phyloP scores from a whole-genome alignment of 2,797 vertebrate genomes.

The Rhinophrynus dorsalis region DNA sequence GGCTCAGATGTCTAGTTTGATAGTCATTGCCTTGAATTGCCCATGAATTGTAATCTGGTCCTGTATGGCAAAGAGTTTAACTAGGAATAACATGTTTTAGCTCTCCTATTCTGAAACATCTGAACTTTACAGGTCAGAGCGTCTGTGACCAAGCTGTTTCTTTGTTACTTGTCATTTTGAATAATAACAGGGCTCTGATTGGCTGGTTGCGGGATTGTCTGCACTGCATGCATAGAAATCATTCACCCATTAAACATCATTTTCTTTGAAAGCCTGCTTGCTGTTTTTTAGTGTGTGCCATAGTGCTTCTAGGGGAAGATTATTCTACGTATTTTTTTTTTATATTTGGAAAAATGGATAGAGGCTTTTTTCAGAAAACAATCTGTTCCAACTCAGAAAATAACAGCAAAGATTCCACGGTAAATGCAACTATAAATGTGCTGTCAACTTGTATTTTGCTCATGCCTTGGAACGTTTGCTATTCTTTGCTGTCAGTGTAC shows the following conservation, averaged over 20 bases:
- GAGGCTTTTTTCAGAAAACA: too few species aligned
- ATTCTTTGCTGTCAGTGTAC: conserved; percentile 9
- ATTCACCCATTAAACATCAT: neutral
- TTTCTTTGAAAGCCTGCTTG: neutral
- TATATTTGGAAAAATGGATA: too few species aligned
- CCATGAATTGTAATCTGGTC: neutral
- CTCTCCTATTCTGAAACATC: neutral
- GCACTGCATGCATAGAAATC: neutral
- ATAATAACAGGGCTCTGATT: neutral
- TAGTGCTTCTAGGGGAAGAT: too few species aligned
- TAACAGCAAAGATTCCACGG: neutral
- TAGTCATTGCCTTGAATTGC: neutral
- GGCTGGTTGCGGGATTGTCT: neutral
- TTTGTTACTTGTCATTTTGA: neutral
- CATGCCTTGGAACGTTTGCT: conserved; percentile 12
- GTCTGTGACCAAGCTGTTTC: neutral
- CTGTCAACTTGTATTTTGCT: conserved; percentile 25
- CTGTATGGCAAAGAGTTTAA: neutral
- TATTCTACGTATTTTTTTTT: too few species aligned
- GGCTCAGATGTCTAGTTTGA: conserved; percentile 9
- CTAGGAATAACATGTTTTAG: conserved; percentile 2
- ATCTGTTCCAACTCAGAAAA: too few species aligned
- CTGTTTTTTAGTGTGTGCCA: too few species aligned
- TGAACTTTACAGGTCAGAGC: conserved; percentile 1
- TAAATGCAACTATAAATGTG: conserved; percentile 6